Evolutionary conservation across 2,113 vertebrate genomes (phyloP).

Genomic region (Thomomys bottae): DNA sequence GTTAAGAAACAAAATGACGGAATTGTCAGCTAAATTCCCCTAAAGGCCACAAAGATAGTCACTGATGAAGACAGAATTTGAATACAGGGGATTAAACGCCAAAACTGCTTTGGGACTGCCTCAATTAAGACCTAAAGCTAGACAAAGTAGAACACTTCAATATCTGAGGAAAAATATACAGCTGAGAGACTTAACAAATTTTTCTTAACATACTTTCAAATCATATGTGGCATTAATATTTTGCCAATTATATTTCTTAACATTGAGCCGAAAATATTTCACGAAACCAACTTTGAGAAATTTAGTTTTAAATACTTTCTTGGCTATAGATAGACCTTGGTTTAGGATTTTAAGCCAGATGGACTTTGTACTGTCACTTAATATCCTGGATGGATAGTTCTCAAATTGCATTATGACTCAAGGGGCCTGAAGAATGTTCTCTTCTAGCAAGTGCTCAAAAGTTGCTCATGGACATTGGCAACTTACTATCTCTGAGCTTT

Average conservation of each 20-base stretch:
- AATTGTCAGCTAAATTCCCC: neutral
- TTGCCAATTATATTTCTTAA: slow-evolving; percentile 52
- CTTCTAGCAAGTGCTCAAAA: neutral
- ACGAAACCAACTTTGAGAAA: slow-evolving; percentile 34
- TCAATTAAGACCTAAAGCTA: neutral
- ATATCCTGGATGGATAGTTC: neutral
- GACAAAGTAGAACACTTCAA: neutral
- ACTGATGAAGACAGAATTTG: neutral
- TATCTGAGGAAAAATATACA: neutral
- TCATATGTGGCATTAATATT: slow-evolving; percentile 37
- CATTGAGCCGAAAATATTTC: slow-evolving; percentile 46
- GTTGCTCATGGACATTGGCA: neutral
- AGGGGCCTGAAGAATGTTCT: neutral
- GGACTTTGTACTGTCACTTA: neutral
- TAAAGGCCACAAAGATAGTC: neutral
- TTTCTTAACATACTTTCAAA: slow-evolving; percentile 40
- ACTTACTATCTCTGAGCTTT: neutral
- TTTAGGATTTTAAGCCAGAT: slow-evolving; percentile 38
- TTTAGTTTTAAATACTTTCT: slow-evolving; percentile 31
- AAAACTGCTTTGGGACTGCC: neutral
- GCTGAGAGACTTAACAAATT: neutral
- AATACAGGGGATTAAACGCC: neutral
- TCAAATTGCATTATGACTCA: slow-evolving; percentile 6
- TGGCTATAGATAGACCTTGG: neutral
- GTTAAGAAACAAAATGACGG: neutral